Evolutionary conservation across 2,113 vertebrate genomes (phyloP).

Genomic region (Anser cygnoides): DNA sequence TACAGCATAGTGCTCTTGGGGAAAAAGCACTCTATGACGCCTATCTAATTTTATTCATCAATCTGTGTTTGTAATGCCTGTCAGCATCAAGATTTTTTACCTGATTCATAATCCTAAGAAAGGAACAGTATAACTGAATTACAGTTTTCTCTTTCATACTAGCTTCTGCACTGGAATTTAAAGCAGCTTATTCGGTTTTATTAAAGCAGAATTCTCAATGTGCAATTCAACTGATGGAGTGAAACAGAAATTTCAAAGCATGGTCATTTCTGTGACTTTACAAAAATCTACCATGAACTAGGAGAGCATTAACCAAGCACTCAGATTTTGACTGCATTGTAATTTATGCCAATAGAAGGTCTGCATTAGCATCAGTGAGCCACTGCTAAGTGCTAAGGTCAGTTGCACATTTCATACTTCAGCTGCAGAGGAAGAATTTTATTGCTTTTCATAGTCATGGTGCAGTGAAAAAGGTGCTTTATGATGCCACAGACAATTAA

Average conservation of each 20-base stretch:
- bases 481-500: constrained; percentile 79
- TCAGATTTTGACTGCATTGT: not conserved
- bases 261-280: constrained; percentile 20
- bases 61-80: not conserved
- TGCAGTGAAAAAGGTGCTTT: constrained; percentile 67
- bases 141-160: not conserved
- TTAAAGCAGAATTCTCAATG: not conserved
- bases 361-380: constrained; percentile 64
- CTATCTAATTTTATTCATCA: not conserved
- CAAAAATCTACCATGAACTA: not conserved
- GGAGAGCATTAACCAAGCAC: constrained; percentile 6
- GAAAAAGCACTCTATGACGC: not conserved
- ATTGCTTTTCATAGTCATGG: constrained; percentile 69
- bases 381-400: constrained; percentile 70
- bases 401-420: constrained; percentile 75
- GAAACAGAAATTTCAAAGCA: not conserved
- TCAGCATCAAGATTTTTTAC: not conserved
- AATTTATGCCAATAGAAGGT: constrained; percentile 67
- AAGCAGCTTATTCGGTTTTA: not conserved
- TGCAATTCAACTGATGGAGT: not conserved
- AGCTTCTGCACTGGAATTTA: not conserved
- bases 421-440: constrained; percentile 70
- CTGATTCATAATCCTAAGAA: not conserved
- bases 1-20: not conserved
- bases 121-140: not conserved